Evolutionary conservation across 2,113 vertebrate genomes (phyloP).

Genomic region (Asarcornis scutulata): DNA sequence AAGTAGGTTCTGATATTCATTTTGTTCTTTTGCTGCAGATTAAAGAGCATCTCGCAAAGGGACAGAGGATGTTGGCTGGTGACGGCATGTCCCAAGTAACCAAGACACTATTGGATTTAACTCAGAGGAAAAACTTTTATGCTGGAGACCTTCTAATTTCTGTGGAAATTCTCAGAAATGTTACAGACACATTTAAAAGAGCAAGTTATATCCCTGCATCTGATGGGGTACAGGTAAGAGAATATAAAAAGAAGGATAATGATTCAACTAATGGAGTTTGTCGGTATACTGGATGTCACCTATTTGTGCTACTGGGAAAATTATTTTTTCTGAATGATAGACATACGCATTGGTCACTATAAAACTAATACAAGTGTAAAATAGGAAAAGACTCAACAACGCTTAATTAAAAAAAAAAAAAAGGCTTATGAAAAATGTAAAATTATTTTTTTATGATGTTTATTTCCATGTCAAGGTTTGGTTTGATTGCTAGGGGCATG

Average conservation of each 20-base stretch:
- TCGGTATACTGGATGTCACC: background rate
- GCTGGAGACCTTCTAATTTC: constrained; percentile 95
- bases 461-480: background rate
- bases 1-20: constrained; percentile 70
- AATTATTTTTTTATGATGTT: background rate
- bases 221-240: constrained; percentile 94
- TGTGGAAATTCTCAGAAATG: constrained; percentile 98
- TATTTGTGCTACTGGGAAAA: background rate
- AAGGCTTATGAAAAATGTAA: background rate
- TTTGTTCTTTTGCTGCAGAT: constrained; percentile 81
- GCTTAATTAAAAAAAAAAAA: background rate
- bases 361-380: background rate
- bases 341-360: background rate
- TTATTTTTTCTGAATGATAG: background rate
- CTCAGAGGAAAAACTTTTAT: constrained; percentile 96
- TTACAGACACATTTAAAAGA: constrained; percentile 97
- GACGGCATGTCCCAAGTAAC: constrained; percentile 99
- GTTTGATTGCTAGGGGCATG: background rate
- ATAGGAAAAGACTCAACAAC: background rate
- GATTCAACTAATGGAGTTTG: background rate
- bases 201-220: constrained; percentile 96
- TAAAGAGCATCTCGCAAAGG: constrained; percentile 97
- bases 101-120: constrained; percentile 95
- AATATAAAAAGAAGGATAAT: background rate
- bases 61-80: constrained; percentile 91